Conservation (phyloP, 1,140 invertebrate species). For the Papilio aristodemus region DNA sequence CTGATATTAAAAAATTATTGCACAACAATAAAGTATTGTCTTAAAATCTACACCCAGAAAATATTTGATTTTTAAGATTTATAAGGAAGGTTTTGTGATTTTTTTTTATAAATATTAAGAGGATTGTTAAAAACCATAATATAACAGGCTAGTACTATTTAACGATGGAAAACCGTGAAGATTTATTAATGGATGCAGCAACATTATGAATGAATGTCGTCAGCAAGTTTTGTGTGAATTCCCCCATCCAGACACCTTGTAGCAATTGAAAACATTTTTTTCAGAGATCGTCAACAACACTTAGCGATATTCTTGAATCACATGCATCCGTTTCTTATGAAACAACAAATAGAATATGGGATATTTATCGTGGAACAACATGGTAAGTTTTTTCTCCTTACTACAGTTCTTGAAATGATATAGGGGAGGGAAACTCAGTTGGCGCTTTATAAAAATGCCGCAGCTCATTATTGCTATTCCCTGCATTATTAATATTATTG, state of each 20-base stretch:
- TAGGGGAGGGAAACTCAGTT: not conserved
- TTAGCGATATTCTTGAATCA: constrained; percentile 90
- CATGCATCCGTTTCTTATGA: constrained; percentile 92
- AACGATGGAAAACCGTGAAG: too few relatives aligned
- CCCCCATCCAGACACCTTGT: not conserved
- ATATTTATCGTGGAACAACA: constrained; percentile 93
- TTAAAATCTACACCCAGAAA: too few relatives aligned
- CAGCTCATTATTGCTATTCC: not conserved
- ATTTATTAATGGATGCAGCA: not conserved
- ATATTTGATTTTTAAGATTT: too few relatives aligned
- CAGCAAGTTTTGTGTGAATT: constrained; percentile 15
- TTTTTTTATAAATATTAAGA: too few relatives aligned
- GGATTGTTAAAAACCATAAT: too few relatives aligned
- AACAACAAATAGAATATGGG: constrained; percentile 93
- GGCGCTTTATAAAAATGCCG: too few relatives aligned
- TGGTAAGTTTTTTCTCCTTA: constrained; percentile 62
- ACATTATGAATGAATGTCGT: not conserved
- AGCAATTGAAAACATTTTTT: constrained; percentile 38
- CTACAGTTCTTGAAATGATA: not conserved
- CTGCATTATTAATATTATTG: too few relatives aligned
- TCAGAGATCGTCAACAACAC: constrained; percentile 88
- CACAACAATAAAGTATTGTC: not conserved
- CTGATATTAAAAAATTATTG: too few relatives aligned
- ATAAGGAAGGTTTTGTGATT: too few relatives aligned
- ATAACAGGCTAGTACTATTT: too few relatives aligned